Base-by-base conservation (phyloP, 2,797 vertebrate species). In the Oreochromis mossambicus region DNA sequence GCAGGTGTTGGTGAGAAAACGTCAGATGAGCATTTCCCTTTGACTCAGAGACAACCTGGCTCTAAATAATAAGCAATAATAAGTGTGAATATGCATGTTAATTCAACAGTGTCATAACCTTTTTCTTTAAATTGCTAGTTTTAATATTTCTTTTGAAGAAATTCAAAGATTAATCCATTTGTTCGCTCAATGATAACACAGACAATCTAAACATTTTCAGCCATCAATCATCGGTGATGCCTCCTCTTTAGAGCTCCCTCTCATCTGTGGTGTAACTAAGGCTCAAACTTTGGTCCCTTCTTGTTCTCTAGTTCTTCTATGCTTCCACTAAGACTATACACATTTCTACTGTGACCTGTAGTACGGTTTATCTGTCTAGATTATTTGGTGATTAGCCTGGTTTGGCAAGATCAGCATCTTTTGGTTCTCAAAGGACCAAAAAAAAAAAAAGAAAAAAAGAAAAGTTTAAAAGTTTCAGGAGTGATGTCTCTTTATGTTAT, bases 231-330 rank as follows among this genome's bases (percentile, higher is more conserved):
- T 9, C 5, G 0, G 38, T 24, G 63, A 24, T 43, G 38, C 38
- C 61, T 61, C 17, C 32, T 61, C 17, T 61, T 34, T 61, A 61
- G 56, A 61, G 29, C 8, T 61, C 29, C 56, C 56, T 7, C 56
- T 34, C 17, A 0, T 41, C 63, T 43, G 0, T 24, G 63, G 2
- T 3, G 12, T 3, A 24, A n/a, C 36, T 14, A 43, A 43, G 13
- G 34, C 36, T 43, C 63, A 24, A 3, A 43, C 14, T 41, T 15
- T 68, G 63, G 63, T 68, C 63, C n/a, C 13, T 41, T 6, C n/a
- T 43, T 68, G 36, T 38, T 68, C 63, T 68, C n/a, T 13, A 41
- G 36, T 68, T 1, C n/a, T 41, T 41, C 17, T 63, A n/a, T 7
- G 63, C 5, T 24, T 68, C 36, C 63, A 68, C 63, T 24, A 68